Evolutionary conservation across 2,888 invertebrate species (phyloP).

Genomic region (Tenthredo scrophulariae): DNA sequence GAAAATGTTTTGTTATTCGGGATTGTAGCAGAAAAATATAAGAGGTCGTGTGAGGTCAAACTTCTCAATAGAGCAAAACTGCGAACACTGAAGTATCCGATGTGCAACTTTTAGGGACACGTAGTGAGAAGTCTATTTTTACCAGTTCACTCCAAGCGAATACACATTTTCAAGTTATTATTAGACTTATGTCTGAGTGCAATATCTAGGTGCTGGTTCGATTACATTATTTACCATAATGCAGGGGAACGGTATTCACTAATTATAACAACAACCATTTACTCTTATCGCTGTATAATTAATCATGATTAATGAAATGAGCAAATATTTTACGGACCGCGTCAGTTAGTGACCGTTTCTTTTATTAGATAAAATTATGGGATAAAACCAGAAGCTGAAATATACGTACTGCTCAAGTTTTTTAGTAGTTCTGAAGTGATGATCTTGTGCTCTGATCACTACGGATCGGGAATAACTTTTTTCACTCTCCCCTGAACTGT

Average conservation of each 20-base stretch:
- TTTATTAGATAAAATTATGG: not conserved
- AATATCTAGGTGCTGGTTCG: constrained; percentile 13
- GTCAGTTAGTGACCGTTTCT: not conserved
- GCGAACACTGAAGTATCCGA: constrained; percentile 42
- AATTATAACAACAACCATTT: not conserved
- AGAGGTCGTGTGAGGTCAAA: not conserved
- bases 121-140: constrained; percentile 72
- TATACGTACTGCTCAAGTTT: constrained; percentile 75
- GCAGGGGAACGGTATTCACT: not conserved
- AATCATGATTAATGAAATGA: not conserved
- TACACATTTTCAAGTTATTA: constrained; percentile 70
- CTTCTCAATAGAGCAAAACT: constrained; percentile 21
- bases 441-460: constrained; percentile 72
- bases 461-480: constrained; percentile 74
- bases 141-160: constrained; percentile 67
- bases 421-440: constrained; percentile 71
- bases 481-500: constrained; percentile 74
- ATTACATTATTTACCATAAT: constrained; percentile 14
- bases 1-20: not conserved
- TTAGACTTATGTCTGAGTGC: constrained; percentile 65
- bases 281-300: not conserved
- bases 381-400: not conserved
- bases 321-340: not conserved
- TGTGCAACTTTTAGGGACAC: constrained; percentile 31
- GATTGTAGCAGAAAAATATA: not conserved